Evolutionary conservation across 2,888 invertebrate species (phyloP).

Genomic region (Subacronicta megacephala): DNA sequence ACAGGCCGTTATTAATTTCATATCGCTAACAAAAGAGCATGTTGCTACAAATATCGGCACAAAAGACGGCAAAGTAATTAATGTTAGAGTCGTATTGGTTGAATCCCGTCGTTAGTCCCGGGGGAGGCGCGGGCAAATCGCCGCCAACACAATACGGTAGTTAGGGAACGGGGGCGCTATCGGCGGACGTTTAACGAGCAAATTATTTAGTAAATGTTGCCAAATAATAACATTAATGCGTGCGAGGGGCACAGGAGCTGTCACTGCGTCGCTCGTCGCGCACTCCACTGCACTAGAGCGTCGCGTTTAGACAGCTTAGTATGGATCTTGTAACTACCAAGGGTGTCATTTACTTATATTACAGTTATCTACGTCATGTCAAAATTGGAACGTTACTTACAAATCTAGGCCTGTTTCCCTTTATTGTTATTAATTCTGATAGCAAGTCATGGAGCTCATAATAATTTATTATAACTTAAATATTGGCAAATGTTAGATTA

Average conservation of each 20-base stretch:
- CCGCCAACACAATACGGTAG: constrained; percentile 83
- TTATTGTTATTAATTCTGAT: no score
- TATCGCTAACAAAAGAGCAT: constrained; percentile 82
- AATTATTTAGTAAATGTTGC: constrained; percentile 89
- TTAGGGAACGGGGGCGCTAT: constrained; percentile 80
- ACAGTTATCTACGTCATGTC: no score
- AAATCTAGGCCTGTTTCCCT: no score
- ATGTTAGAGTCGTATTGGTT: constrained; percentile 81
- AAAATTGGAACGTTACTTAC: no score
- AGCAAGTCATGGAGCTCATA: no score
- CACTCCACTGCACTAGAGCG: constrained; percentile 32
- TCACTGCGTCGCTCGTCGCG: not conserved
- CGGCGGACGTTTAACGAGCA: constrained; percentile 87
- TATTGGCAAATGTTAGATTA: no score
- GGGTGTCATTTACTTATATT: no score
- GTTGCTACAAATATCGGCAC: constrained; percentile 84
- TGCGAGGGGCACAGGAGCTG: constrained; percentile 61
- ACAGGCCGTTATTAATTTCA: constrained; percentile 80
- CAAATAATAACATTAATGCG: constrained; percentile 88
- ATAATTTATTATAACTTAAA: no score
- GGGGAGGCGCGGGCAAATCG: constrained; percentile 74
- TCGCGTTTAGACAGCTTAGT: constrained; percentile 16
- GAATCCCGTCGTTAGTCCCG: constrained; percentile 80
- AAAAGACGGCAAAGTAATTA: constrained; percentile 83
- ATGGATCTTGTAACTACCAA: constrained; percentile 12